phyloP scores from a whole-genome alignment of 1,140 invertebrate species.

The Cyclina sinensis region DNA sequence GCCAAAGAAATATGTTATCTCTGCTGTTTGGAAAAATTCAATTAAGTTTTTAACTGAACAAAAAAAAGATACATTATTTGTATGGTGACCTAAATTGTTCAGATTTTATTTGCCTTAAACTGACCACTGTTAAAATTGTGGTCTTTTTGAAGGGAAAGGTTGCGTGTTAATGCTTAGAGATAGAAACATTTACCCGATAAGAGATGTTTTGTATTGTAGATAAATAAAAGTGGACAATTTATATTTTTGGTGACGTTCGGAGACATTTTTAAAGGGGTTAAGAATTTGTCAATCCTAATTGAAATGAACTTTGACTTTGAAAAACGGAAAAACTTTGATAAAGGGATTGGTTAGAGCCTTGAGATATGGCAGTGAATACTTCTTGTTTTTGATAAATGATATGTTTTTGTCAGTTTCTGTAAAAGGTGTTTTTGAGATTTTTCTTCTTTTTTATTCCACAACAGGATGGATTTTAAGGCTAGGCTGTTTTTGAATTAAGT shows the following conservation, averaged over 20 bases:
- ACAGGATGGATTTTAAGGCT: too few species aligned
- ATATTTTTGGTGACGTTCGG: conserved; percentile 51
- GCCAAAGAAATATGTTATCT: too few species aligned
- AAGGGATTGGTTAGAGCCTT: conserved; percentile 2
- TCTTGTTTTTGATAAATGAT: not conserved
- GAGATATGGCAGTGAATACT: not conserved
- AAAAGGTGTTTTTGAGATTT: not conserved
- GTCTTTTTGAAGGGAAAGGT: conserved; percentile 25
- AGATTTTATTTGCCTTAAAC: conserved; percentile 12
- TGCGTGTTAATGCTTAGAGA: conserved; percentile 3
- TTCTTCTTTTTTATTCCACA: too few species aligned
- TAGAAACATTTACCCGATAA: conserved; percentile 42
- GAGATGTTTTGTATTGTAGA: conserved; percentile 53
- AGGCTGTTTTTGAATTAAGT: too few species aligned
- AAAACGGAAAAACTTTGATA: conserved; percentile 24
- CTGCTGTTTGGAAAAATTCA: too few species aligned
- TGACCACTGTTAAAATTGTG: conserved; percentile 47
- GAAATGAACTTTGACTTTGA: conserved; percentile 38
- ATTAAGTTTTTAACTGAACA: not conserved
- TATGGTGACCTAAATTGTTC: not conserved
- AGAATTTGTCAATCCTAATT: conserved; percentile 12
- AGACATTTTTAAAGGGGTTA: conserved; percentile 29
- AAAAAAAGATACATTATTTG: not conserved
- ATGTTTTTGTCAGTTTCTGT: not conserved
- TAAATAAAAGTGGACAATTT: conserved; percentile 59